A percentile compares a stretch with the other conserved stretches of the same genome.
These are phyloP conservation scores for Sylvia atricapilla DNA, from an alignment of 2,113 vertebrate genomes.

Conservation along the genomic window DNA sequence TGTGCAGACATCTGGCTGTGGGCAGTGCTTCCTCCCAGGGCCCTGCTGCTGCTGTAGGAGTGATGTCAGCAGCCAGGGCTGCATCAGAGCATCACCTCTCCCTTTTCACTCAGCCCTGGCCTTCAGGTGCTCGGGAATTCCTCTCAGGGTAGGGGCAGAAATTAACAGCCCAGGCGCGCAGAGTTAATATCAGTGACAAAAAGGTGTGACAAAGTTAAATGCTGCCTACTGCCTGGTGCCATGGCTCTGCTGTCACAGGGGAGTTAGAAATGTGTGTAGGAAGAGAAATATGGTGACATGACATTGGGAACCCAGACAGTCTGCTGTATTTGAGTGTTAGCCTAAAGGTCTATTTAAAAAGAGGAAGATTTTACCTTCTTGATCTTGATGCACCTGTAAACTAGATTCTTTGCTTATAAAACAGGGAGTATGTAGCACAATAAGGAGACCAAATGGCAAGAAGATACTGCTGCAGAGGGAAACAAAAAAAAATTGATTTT, in stretches of 20 bases:
- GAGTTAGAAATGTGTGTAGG: background rate
- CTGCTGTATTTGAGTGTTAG: fast-evolving
- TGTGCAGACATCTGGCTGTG: fast-evolving
- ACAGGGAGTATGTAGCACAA: background rate
- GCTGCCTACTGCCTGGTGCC: background rate
- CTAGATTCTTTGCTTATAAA: background rate
- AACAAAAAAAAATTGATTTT: background rate
- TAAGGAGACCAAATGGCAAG: background rate
- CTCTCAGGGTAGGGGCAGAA: background rate
- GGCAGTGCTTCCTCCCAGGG: background rate
- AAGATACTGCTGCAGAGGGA: background rate
- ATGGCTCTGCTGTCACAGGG: background rate
- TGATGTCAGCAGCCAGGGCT: background rate
- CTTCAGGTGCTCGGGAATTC: background rate
- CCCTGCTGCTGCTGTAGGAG: fast-evolving
- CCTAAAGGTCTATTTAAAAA: background rate
- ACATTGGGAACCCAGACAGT: background rate
- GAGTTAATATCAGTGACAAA: background rate
- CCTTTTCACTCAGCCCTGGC: background rate
- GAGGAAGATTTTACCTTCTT: background rate
- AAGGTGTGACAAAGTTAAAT: background rate
- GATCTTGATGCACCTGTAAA: background rate
- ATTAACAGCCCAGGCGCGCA: background rate
- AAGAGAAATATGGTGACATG: background rate
- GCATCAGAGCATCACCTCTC: background rate